A percentile compares a stretch with the other conserved stretches of the same genome.
phyloP scores from a whole-genome alignment of 2,888 invertebrate species.

The Holacanthella duospinosa region DNA sequence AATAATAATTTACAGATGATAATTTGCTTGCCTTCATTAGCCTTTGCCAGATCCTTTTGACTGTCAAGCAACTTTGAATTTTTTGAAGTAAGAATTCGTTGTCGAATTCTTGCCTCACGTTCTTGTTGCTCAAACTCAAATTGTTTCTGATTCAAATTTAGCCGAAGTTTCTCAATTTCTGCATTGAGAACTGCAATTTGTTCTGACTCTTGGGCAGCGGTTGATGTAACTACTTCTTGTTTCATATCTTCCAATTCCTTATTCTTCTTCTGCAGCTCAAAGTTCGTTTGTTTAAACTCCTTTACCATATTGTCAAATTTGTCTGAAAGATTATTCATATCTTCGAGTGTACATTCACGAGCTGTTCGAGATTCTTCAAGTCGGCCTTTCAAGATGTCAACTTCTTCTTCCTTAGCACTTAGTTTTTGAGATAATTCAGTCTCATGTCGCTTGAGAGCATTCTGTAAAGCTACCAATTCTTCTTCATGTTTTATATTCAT shows the following conservation, averaged over 20 bases:
- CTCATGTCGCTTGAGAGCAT: background rate
- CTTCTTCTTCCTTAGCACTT: background rate
- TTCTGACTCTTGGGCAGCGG: background rate
- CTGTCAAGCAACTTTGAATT: background rate
- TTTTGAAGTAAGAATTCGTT: background rate
- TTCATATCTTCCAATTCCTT: background rate
- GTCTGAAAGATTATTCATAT: background rate
- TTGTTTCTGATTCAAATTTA: background rate
- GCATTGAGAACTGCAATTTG: background rate
- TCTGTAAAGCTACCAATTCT: constrained; percentile 6
- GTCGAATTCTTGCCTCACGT: background rate
- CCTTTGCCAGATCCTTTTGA: background rate
- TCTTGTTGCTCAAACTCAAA: background rate
- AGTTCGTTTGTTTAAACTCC: background rate
- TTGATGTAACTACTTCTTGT: background rate
- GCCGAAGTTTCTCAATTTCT: background rate
- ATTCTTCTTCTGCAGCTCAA: background rate
- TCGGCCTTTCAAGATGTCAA: constrained; percentile 1
- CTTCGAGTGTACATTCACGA: constrained; percentile 6
- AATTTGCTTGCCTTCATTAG: background rate
- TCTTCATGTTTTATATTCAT: constrained; percentile 7
- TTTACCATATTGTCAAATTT: background rate
- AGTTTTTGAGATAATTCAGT: background rate
- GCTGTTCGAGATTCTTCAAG: constrained; percentile 6
- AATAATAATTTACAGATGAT: background rate